Evolutionary conservation across 2,888 invertebrate genomes (phyloP).

Genomic region (Fabriciana adippe): DNA sequence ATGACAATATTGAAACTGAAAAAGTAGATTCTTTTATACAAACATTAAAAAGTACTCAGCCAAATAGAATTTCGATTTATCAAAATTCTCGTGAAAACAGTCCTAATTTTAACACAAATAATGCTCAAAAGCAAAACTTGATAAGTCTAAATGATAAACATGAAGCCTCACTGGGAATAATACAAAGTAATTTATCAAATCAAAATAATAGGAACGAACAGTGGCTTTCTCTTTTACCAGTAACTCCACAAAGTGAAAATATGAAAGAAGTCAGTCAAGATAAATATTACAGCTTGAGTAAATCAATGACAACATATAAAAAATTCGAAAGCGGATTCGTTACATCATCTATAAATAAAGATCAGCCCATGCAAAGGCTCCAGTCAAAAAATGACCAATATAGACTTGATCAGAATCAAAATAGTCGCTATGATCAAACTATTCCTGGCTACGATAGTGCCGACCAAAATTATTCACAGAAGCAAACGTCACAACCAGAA

Average conservation of each 20-base stretch:
- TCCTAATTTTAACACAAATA: background rate
- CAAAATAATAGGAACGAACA: conserved; percentile 5
- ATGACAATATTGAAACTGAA: conserved; percentile 42
- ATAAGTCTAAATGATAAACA: conserved; percentile 32
- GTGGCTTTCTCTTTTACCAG: conserved; percentile 31
- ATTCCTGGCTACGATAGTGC: background rate
- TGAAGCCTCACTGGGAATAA: background rate
- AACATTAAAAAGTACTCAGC: conserved; percentile 49
- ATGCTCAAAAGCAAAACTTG: background rate
- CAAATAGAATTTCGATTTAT: conserved; percentile 11
- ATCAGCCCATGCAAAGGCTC: background rate
- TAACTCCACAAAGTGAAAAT: conserved; percentile 11
- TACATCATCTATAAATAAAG: conserved; percentile 8
- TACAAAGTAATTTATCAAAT: conserved; percentile 1
- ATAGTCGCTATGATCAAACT: background rate
- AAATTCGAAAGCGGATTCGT: conserved; percentile 12
- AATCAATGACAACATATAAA: conserved; percentile 18
- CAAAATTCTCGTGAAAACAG: conserved; percentile 33
- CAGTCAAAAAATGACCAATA: background rate
- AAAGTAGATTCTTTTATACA: conserved; percentile 50
- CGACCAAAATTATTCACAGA: too few relatives aligned
- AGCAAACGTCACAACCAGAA: too few relatives aligned
- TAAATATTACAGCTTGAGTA: background rate
- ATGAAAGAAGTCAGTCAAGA: background rate
- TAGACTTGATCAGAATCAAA: background rate